A percentile compares a stretch with the other conserved stretches of the same genome.
These are phyloP conservation scores for Pseudocheirus occidentalis DNA, from an alignment of 2,797 vertebrate species.

Conservation along the genomic window DNA sequence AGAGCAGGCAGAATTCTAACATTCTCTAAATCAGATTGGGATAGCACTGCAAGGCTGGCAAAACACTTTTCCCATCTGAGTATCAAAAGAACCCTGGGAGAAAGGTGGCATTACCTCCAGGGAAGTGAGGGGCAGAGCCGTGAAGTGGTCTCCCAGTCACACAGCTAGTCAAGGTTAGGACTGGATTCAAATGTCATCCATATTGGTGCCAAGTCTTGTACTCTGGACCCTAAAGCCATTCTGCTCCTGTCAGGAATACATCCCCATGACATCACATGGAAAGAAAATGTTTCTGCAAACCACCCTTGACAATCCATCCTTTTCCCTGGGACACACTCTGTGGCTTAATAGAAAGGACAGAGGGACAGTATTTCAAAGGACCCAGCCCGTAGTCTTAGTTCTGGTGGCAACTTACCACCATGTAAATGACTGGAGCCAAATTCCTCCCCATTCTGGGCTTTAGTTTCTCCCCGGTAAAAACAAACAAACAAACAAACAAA, in stretches of 20 bases:
- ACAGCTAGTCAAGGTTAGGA: background rate
- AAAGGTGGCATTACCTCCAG: background rate
- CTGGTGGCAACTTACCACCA: background rate
- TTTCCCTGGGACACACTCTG: background rate
- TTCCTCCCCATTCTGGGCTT: background rate
- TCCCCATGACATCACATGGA: background rate
- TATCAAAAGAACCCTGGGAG: background rate
- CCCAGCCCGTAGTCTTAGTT: background rate
- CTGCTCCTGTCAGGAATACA: constrained; percentile 1
- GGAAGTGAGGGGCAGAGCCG: background rate
- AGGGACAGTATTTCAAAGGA: background rate
- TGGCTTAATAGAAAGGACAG: background rate
- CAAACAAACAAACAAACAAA: too few species aligned
- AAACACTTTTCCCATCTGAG: background rate
- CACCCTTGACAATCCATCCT: background rate
- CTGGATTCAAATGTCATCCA: background rate
- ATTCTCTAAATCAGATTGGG: background rate
- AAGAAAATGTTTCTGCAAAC: constrained; percentile 2
- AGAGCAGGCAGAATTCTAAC: background rate
- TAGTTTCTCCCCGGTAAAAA: background rate
- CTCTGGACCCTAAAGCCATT: background rate
- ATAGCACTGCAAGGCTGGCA: background rate
- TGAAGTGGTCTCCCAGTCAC: background rate
- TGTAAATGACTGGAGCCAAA: background rate
- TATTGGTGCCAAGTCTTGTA: background rate